phyloP scores from a whole-genome alignment of 2,113 vertebrate species.

The Perognathus longimembris region DNA sequence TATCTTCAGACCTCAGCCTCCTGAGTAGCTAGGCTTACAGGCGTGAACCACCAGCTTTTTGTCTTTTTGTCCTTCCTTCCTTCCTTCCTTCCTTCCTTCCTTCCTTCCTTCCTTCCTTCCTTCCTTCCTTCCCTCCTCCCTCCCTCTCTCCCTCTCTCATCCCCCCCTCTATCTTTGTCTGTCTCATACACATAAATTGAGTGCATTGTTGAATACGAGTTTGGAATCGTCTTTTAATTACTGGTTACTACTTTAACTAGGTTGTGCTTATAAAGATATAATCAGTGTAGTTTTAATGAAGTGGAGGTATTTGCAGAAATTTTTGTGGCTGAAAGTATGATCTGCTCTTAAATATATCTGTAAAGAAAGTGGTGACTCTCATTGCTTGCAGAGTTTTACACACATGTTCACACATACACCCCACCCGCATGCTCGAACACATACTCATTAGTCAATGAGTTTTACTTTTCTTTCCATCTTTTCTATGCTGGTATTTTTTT shows the following conservation, averaged over 20 bases:
- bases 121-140: no score
- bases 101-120: no score
- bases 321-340: background rate
- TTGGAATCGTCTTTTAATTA: background rate
- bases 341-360: background rate
- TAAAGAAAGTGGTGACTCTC: background rate
- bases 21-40: no score
- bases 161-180: no score
- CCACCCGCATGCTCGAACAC: background rate
- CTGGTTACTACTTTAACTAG: background rate
- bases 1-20: no score
- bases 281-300: background rate
- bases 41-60: no score
- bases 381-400: background rate
- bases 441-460: background rate
- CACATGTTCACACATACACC: background rate
- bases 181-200: no score
- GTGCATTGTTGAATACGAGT: background rate
- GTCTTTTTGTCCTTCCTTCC: no score
- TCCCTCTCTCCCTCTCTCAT: no score
- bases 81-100: no score
- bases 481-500: background rate
- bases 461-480: slow-evolving; percentile 10
- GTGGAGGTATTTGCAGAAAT: background rate
- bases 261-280: background rate